phyloP scores from a whole-genome alignment of 2,888 invertebrate genomes.

The Patella depressa region DNA sequence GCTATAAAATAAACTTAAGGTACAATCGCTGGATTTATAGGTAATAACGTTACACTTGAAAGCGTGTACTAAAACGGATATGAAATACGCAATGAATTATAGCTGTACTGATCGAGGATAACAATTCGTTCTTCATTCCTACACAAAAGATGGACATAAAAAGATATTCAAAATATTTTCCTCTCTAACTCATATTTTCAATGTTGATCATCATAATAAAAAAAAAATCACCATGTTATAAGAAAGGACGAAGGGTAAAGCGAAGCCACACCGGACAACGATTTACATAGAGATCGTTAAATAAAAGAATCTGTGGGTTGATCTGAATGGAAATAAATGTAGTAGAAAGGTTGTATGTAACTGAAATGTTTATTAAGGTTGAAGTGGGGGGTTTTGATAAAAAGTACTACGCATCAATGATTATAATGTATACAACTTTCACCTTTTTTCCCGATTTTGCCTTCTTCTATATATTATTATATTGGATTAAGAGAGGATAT shows the following conservation, averaged over 20 bases:
- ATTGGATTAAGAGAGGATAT: too few species aligned
- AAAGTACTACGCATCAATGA: not conserved
- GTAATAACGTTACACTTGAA: not conserved
- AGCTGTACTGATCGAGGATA: too few species aligned
- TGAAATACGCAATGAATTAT: constrained; percentile 1
- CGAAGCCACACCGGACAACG: constrained; percentile 6
- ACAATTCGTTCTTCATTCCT: too few species aligned
- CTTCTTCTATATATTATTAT: too few species aligned
- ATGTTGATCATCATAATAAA: constrained; percentile 9
- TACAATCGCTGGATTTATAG: too few species aligned
- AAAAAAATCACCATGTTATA: not conserved
- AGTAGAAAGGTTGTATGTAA: too few species aligned
- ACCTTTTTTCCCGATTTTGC: not conserved
- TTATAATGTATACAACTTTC: not conserved
- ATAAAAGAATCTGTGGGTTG: not conserved
- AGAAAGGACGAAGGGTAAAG: constrained; percentile 3
- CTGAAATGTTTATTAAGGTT: not conserved
- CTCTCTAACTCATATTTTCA: not conserved
- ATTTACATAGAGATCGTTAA: not conserved
- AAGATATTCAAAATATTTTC: not conserved
- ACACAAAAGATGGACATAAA: too few species aligned
- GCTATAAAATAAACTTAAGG: too few species aligned
- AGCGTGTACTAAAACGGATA: not conserved
- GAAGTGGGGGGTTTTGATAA: not conserved
- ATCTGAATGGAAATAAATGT: too few species aligned